Conservation (phyloP, 2,888 invertebrate species). For the Drosophila borealis region DNA sequence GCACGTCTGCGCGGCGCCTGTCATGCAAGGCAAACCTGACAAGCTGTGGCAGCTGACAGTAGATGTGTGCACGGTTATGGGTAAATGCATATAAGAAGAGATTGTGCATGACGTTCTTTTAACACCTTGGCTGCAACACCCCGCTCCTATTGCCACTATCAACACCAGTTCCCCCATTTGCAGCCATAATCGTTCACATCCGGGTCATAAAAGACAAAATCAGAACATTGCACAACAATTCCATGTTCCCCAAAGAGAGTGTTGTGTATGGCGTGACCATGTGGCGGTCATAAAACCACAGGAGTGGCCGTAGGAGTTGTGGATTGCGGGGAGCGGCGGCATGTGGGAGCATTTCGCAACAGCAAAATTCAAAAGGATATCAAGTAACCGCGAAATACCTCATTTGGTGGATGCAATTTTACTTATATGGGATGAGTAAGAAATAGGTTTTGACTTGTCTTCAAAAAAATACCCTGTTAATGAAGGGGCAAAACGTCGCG, state of each 20-base stretch:
- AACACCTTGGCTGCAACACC: slow-evolving; percentile 28
- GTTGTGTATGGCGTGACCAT: slow-evolving; percentile 18
- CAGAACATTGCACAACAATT: slow-evolving; percentile 52
- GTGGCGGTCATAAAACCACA: slow-evolving; percentile 26
- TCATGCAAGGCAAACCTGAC: slow-evolving; percentile 73
- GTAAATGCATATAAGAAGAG: slow-evolving; percentile 40
- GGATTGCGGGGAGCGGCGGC: background rate
- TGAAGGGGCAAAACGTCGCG: background rate
- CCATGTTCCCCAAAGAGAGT: slow-evolving; percentile 40
- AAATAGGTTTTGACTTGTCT: too few relatives aligned
- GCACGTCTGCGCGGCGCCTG: slow-evolving; percentile 69
- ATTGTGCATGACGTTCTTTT: slow-evolving; percentile 53
- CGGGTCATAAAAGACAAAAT: slow-evolving; percentile 66
- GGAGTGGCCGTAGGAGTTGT: slow-evolving; percentile 10
- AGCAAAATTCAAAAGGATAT: slow-evolving; percentile 11
- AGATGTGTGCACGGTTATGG: slow-evolving; percentile 30
- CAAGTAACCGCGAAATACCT: slow-evolving; percentile 9
- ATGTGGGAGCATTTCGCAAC: slow-evolving; percentile 6
- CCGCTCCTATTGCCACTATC: background rate
- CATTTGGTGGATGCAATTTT: slow-evolving; percentile 1
- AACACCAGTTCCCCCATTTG: slow-evolving; percentile 20
- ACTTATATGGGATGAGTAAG: background rate
- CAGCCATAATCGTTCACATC: slow-evolving; percentile 66
- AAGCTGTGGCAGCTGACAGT: slow-evolving; percentile 69
- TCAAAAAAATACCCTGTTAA: too few relatives aligned